phyloP scores from a whole-genome alignment of 2,113 vertebrate species.

The Ancistrus triradiatus region DNA sequence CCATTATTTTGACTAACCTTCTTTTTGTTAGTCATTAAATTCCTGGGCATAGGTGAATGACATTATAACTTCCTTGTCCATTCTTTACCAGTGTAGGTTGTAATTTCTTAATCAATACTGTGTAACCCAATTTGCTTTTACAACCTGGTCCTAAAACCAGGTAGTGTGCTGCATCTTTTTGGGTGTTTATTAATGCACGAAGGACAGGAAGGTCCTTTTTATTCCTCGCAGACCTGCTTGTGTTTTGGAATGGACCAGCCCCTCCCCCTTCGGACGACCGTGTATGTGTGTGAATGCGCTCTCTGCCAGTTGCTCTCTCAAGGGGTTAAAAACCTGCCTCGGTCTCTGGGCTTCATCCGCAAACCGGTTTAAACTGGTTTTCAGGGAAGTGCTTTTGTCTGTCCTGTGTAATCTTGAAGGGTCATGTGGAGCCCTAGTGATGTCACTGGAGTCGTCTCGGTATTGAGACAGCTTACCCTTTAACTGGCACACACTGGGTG shows the following conservation, averaged over 20 bases:
- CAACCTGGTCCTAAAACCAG: background rate
- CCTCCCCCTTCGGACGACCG: constrained; percentile 31
- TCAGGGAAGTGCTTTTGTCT: constrained; percentile 83
- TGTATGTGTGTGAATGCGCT: constrained; percentile 14
- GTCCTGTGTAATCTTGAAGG: constrained; percentile 80
- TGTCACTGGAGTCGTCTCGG: constrained; percentile 73
- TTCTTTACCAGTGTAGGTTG: background rate
- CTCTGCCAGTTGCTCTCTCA: constrained; percentile 44
- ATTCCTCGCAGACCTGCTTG: constrained; percentile 42
- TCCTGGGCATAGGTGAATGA: background rate
- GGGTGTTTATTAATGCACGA: too few species aligned
- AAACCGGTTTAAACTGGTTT: constrained; percentile 86
- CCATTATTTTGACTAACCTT: background rate
- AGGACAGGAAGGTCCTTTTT: constrained; percentile 13
- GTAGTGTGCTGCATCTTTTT: too few species aligned
- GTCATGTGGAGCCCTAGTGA: constrained; percentile 80
- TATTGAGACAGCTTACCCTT: constrained; percentile 68
- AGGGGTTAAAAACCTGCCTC: constrained; percentile 78
- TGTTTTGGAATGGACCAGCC: constrained; percentile 65
- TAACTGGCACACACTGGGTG: constrained; percentile 38
- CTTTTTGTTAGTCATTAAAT: background rate
- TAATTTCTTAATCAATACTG: background rate
- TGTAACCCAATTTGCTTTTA: background rate
- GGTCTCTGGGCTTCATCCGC: constrained; percentile 62
- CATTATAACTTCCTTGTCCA: background rate